phyloP scores from a whole-genome alignment of 1,140 invertebrate genomes.

The Dryas iulia region DNA sequence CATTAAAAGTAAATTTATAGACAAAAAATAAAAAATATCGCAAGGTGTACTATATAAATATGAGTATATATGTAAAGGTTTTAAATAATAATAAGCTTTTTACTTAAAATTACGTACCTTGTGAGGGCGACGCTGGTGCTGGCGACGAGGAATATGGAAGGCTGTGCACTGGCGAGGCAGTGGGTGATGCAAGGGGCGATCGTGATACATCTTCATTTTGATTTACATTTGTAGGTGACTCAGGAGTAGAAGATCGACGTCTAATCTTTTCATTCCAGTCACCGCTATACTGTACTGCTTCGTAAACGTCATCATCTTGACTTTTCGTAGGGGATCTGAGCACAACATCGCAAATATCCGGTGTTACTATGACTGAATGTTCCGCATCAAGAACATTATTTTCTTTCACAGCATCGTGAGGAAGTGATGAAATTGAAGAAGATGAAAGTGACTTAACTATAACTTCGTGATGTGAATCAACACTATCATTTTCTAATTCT shows the following conservation, averaged over 20 bases:
- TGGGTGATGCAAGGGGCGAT: slow-evolving; percentile 79
- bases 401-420: slow-evolving; percentile 38
- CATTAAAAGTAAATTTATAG: too few relatives aligned
- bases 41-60: too few relatives aligned
- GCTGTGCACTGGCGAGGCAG: slow-evolving; percentile 75
- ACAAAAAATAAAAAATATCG: too few relatives aligned
- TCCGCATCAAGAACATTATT: slow-evolving; percentile 30
- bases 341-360: slow-evolving; percentile 42
- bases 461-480: slow-evolving; percentile 8
- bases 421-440: slow-evolving; percentile 38
- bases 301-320: slow-evolving; percentile 60
- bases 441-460: slow-evolving; percentile 27
- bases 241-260: slow-evolving; percentile 65
- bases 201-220: slow-evolving; percentile 65
- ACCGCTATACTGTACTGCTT: slow-evolving; percentile 54
- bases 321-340: slow-evolving; percentile 40
- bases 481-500: slow-evolving; percentile 11
- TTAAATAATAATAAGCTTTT: too few relatives aligned
- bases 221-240: slow-evolving; percentile 49
- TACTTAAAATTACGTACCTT: slow-evolving; percentile 59
- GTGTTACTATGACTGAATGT: slow-evolving; percentile 32
- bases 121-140: slow-evolving; percentile 52
- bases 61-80: too few relatives aligned
- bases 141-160: slow-evolving; percentile 54
- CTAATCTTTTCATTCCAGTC: slow-evolving; percentile 63